Base-by-base conservation (phyloP, 2,888 invertebrate genomes). In the Cantharis rufa region DNA sequence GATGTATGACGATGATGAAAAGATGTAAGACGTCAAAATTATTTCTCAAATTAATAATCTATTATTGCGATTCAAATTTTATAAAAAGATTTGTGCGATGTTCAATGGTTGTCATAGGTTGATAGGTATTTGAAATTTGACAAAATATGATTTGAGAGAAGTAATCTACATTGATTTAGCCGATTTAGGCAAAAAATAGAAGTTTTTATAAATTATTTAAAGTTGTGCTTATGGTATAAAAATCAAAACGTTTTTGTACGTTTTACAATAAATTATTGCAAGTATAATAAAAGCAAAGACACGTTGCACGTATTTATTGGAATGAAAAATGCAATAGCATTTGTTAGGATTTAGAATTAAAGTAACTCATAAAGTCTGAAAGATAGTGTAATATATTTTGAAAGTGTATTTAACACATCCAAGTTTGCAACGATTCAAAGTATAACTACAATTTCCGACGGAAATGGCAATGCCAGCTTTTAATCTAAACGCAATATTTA, bases 381-480 rank as follows among this genome's bases (percentile, higher is more conserved):
- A 48, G 48, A 48, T 48, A 48, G 48, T 48, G 48, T 48, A 48
- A 48, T 48, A 48, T 48, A 48, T 48, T 48, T 48, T 48, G n/a
- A 48, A 48, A 48, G 28, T 63, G 63, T 63, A 71, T 64, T 71
- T 71, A 71, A 28, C 63, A 63, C 63, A 63, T 62, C 63, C 28
- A 64, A 71, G 71, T 63, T 16, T 71, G 15, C n/a, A 71, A 28
- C 18, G 63, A 28, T 64, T 63, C 71, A 62, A 62, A 15, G 27
- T 71, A 63, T 71, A 27, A 63, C 64, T 63, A 63, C 63, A 71
- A 71, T 71, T 71, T 63, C 71, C 71, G 15, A 24, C 71, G 63
- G 71, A 63, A 63, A 71, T 28, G 27, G 63, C 64, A 28, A 21
- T 70, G 28, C 70, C 48, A 32, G 32, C 18, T 28, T 66, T 63